Evolutionary conservation across 2,888 invertebrate species (phyloP).

Genomic region (Callimorpha dominula): DNA sequence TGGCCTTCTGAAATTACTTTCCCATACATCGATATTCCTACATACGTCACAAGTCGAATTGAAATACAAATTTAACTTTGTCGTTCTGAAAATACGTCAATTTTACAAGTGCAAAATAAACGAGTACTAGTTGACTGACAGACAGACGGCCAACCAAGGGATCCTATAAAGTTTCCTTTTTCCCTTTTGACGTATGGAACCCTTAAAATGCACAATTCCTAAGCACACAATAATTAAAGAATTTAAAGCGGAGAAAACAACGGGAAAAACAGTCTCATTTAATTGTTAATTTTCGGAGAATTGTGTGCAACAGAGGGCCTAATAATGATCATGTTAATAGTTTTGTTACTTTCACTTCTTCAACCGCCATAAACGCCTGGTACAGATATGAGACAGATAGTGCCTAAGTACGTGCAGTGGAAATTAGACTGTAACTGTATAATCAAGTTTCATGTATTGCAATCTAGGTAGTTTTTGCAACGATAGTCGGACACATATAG

Average conservation of each 20-base stretch:
- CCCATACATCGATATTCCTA: too few species aligned
- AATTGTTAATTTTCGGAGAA: background rate
- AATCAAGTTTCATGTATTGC: constrained; percentile 54
- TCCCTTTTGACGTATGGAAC: background rate
- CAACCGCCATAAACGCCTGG: background rate
- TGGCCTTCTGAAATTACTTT: too few species aligned
- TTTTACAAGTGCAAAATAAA: too few species aligned
- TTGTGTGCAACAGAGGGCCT: background rate
- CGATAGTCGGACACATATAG: constrained; percentile 38
- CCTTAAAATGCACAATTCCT: background rate
- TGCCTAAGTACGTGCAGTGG: constrained; percentile 37
- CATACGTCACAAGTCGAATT: too few species aligned
- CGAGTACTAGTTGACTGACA: background rate
- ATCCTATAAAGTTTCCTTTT: background rate
- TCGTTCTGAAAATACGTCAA: too few species aligned
- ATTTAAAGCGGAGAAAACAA: background rate
- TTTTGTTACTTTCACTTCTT: constrained; percentile 6
- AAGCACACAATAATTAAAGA: background rate
- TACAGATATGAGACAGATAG: constrained; percentile 22
- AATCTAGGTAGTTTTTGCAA: constrained; percentile 36
- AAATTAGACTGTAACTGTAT: constrained; percentile 65
- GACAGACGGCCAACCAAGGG: background rate
- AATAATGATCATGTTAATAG: background rate
- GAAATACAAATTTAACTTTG: too few species aligned
- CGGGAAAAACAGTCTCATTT: background rate